phyloP scores from a whole-genome alignment of 30 jellyfish, hydroid and myxozoan species.

The Cassiopea xamachana region DNA sequence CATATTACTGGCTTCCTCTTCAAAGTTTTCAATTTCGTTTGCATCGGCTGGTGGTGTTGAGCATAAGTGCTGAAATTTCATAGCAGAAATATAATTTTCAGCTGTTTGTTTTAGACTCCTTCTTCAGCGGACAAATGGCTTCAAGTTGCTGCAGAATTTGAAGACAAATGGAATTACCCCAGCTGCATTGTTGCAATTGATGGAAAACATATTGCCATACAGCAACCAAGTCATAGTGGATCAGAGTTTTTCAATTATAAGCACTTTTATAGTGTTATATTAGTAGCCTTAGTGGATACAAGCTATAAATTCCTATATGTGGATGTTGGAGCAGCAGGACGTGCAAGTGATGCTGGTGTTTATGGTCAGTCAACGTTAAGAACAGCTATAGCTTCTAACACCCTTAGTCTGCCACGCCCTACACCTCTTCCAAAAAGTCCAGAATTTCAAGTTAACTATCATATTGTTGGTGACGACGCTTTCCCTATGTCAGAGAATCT shows the following conservation, averaged over 20 bases:
- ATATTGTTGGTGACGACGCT: conserved; percentile 23
- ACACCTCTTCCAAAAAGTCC: background rate
- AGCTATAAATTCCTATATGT: conserved; percentile 49
- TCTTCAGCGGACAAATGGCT: conserved; percentile 53
- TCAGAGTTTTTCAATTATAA: conserved; percentile 59
- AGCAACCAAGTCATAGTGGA: conserved; percentile 68
- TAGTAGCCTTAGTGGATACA: conserved; percentile 57
- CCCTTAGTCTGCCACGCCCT: conserved; percentile 39
- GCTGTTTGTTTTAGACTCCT: conserved; percentile 30
- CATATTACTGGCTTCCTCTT: background rate
- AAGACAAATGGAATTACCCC: conserved; percentile 55
- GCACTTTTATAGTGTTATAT: conserved; percentile 49
- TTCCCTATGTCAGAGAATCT: conserved; percentile 5
- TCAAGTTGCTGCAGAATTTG: conserved; percentile 28
- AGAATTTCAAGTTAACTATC: background rate
- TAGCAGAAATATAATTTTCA: background rate
- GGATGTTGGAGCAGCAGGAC: conserved; percentile 69
- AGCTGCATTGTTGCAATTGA: conserved; percentile 73
- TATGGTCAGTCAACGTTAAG: conserved; percentile 32
- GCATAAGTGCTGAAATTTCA: background rate
- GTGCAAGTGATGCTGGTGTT: conserved; percentile 73
- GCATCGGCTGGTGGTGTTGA: background rate
- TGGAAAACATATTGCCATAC: conserved; percentile 66
- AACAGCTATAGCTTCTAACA: background rate
- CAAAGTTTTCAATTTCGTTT: background rate